Evolutionary conservation across 2,113 vertebrate genomes (phyloP).

Genomic region (Halcyon senegalensis): DNA sequence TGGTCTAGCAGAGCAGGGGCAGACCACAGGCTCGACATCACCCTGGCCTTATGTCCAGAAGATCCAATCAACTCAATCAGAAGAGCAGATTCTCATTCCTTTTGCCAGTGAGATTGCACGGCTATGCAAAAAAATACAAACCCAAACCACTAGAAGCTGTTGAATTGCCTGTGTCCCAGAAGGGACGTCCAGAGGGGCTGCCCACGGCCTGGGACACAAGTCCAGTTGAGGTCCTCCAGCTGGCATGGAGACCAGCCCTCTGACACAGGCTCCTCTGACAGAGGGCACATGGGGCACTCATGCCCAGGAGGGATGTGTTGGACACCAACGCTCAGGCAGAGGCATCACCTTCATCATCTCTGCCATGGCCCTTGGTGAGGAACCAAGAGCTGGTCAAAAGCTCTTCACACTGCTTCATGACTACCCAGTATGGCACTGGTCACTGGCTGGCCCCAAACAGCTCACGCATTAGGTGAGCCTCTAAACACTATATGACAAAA

Average conservation of each 20-base stretch:
- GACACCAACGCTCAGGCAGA: rapidly evolving
- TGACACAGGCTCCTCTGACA: neutral
- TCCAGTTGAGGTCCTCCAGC: too few species aligned
- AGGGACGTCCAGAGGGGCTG: too few species aligned
- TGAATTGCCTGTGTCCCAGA: too few species aligned
- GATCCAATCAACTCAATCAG: neutral
- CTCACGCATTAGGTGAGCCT: neutral
- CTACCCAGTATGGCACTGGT: rapidly evolving
- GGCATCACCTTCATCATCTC: neutral
- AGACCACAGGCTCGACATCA: neutral
- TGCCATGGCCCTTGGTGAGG: rapidly evolving
- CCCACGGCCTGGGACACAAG: too few species aligned
- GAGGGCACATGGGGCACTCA: neutral
- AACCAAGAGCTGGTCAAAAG: neutral
- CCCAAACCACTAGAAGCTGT: too few species aligned
- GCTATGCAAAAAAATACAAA: neutral
- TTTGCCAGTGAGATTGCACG: too few species aligned
- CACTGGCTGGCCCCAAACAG: neutral
- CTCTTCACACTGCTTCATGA: neutral
- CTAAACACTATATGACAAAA: rapidly evolving
- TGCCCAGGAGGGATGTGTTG: neutral
- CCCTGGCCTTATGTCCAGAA: neutral
- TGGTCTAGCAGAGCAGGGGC: neutral
- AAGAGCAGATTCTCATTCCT: neutral
- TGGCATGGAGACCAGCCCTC: neutral